Conservation (phyloP, 2,113 vertebrate genomes). For the Columba livia region DNA sequence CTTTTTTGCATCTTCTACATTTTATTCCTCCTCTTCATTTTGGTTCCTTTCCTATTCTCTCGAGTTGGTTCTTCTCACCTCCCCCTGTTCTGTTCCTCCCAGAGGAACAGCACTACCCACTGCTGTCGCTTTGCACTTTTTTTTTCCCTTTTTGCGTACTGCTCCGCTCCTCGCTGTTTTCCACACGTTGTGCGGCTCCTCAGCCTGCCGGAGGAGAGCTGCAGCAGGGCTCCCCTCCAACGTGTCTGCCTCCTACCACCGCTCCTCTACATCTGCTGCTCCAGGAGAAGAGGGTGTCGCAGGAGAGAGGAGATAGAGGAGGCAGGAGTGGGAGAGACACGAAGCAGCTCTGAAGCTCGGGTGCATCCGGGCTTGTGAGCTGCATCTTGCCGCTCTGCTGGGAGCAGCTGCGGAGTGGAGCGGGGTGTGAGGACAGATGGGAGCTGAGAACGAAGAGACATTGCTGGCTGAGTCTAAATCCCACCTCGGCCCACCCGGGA, state of each 20-base stretch:
- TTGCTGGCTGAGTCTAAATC: constrained; percentile 56
- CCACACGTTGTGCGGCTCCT: constrained; percentile 42
- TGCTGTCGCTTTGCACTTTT: constrained; percentile 63
- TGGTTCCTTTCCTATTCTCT: constrained; percentile 65
- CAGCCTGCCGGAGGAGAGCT: constrained; percentile 45
- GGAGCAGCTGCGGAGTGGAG: constrained; percentile 64
- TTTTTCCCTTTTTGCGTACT: constrained; percentile 22
- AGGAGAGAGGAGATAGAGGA: constrained; percentile 55
- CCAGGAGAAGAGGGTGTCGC: constrained; percentile 51
- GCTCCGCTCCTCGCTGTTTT: constrained; percentile 23
- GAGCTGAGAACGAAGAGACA: constrained; percentile 60
- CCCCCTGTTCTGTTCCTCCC: constrained; percentile 68
- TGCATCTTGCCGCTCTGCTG: constrained; percentile 50
- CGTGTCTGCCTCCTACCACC: constrained; percentile 61
- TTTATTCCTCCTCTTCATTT: constrained; percentile 65
- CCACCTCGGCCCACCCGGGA: constrained; percentile 23
- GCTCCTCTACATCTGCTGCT: constrained; percentile 62
- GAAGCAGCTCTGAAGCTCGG: constrained; percentile 53
- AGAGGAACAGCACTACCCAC: constrained; percentile 68
- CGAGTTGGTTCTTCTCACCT: constrained; percentile 68
- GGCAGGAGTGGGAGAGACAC: constrained; percentile 58
- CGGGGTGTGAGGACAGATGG: constrained; percentile 66
- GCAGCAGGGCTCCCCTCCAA: constrained; percentile 62
- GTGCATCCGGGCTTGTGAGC: constrained; percentile 54
- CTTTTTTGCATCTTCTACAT: constrained; percentile 56